These are phyloP conservation scores for Campaea margaritaria DNA, from an alignment of 2,888 invertebrate genomes.

Conservation along the genomic window DNA sequence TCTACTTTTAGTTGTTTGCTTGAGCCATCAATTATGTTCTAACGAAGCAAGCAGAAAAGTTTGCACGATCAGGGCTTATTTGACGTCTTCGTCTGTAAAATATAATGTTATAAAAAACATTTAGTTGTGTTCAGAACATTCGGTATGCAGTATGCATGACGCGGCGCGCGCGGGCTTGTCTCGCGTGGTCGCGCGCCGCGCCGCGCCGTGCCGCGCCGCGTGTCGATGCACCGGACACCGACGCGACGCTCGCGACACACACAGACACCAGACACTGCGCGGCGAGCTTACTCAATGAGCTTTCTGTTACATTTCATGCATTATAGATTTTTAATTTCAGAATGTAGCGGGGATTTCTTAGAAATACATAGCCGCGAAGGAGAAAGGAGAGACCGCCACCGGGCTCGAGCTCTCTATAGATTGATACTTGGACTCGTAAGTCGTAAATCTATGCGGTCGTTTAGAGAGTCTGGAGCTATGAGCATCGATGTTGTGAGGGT, in stretches of 20 bases:
- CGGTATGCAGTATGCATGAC: neutral
- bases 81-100: neutral
- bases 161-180: too few relatives aligned
- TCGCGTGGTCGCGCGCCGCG: too few relatives aligned
- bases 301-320: constrained; percentile 17
- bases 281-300: constrained; percentile 5
- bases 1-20: too few relatives aligned
- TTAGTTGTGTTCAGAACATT: neutral
- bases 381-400: neutral
- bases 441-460: neutral
- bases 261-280: constrained; percentile 7
- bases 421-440: neutral
- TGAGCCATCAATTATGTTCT: too few relatives aligned
- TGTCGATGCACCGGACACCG: constrained; percentile 1
- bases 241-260: constrained; percentile 2
- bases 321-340: constrained; percentile 24
- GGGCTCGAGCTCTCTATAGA: neutral
- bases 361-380: neutral
- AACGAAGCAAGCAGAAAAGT: too few relatives aligned
- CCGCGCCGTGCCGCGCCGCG: neutral
- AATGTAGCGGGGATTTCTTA: neutral
- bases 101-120: neutral
- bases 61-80: too few relatives aligned
- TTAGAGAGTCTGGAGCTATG: too few relatives aligned
- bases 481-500: too few relatives aligned